A percentile compares a stretch with the other conserved stretches of the same genome.
Conservation (phyloP, 2,797 vertebrate species). For the Notolabrus celidotus region DNA sequence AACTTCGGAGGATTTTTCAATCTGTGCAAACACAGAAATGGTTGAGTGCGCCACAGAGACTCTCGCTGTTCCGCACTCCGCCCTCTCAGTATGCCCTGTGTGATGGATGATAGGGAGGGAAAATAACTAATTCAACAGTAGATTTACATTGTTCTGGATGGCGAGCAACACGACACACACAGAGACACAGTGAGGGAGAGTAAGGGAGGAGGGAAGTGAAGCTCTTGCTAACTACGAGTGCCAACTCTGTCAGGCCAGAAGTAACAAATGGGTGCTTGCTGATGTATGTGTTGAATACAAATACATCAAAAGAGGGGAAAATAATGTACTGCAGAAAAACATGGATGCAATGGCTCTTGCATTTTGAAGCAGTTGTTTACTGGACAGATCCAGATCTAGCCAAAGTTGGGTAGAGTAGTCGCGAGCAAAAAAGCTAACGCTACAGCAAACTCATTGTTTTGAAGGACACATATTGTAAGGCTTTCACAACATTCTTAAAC, state of each 20-base stretch:
- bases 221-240: not conserved
- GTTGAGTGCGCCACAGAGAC: slow-evolving; percentile 47
- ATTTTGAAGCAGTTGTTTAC: not conserved
- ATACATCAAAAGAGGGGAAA: not conserved
- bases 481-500: not conserved
- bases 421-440: not conserved
- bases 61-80: slow-evolving; percentile 34
- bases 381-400: not conserved
- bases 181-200: not conserved
- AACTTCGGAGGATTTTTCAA: slow-evolving; percentile 63
- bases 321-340: not conserved
- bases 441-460: not conserved
- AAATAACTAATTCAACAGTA: slow-evolving; percentile 70
- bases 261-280: not conserved
- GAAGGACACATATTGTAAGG: not conserved
- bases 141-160: slow-evolving; percentile 73
- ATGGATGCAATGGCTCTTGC: not conserved
- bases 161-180: slow-evolving; percentile 12
- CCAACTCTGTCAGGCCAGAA: not conserved
- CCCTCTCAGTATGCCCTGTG: slow-evolving; percentile 46
- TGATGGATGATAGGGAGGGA: slow-evolving; percentile 65
- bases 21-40: slow-evolving; percentile 63
- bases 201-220: not conserved
- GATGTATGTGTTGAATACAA: not conserved
- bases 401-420: not conserved